Conservation (phyloP, 1,140 invertebrate species). For the Calliphora vicina region DNA sequence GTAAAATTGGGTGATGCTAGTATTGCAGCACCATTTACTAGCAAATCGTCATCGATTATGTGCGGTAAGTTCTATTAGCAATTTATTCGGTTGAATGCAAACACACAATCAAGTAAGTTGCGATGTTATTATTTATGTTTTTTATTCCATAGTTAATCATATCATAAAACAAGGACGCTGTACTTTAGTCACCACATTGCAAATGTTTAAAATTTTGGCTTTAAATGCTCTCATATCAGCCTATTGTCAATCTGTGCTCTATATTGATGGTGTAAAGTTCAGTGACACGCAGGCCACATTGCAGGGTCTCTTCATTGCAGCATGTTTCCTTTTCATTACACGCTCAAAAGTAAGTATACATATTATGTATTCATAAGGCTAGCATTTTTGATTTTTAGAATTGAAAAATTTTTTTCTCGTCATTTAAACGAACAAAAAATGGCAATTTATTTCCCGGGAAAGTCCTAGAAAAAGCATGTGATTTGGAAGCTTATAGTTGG, state of each 20-base stretch:
- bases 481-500: too few relatives aligned
- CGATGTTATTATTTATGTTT: neutral
- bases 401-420: too few relatives aligned
- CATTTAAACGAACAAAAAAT: too few relatives aligned
- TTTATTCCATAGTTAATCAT: conserved; percentile 88
- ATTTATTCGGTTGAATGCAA: conserved; percentile 62
- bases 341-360: conserved; percentile 85
- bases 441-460: too few relatives aligned
- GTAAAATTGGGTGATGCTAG: conserved; percentile 98
- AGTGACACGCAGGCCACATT: conserved; percentile 97
- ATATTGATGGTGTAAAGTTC: conserved; percentile 97
- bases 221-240: conserved; percentile 98
- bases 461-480: too few relatives aligned
- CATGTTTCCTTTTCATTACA: conserved; percentile 98
- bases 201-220: conserved; percentile 99
- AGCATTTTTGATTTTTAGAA: too few relatives aligned
- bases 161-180: conserved; percentile 99
- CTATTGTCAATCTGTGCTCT: conserved; percentile 98
- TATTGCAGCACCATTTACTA: conserved; percentile 99
- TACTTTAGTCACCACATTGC: conserved; percentile 97
- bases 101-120: neutral
- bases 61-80: conserved; percentile 78
- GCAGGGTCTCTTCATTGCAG: conserved; percentile 91
- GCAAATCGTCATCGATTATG: conserved; percentile 94
- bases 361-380: too few relatives aligned